These are phyloP conservation scores for Pao palembangensis DNA, from an alignment of 2,113 vertebrate species.

Conservation along the genomic window DNA sequence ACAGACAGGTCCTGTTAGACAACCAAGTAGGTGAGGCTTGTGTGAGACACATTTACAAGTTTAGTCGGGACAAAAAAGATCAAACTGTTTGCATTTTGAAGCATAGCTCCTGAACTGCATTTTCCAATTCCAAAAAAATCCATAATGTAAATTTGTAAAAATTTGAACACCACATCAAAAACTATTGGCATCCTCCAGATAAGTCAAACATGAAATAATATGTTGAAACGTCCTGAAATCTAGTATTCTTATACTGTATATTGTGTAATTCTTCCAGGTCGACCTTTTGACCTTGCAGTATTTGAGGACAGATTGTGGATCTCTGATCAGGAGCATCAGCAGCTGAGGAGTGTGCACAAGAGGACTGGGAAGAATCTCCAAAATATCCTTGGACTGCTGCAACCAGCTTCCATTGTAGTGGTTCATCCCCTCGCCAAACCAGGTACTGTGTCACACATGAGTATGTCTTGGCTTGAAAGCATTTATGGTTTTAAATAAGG, in stretches of 20 bases:
- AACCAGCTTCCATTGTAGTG: conserved; percentile 84
- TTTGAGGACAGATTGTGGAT: conserved; percentile 91
- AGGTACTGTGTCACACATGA: conserved; percentile 69
- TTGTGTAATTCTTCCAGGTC: conserved; percentile 69
- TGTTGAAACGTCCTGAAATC: not conserved
- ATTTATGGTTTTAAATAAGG: too few species aligned
- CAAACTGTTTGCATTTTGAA: too few species aligned
- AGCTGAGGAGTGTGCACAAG: conserved; percentile 83
- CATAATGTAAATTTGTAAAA: too few species aligned
- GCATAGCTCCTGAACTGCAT: too few species aligned
- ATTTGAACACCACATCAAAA: too few species aligned
- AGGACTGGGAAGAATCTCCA: conserved; percentile 77
- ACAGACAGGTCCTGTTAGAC: conserved; percentile 79
- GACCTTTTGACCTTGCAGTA: conserved; percentile 81
- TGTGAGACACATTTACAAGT: conserved; percentile 32
- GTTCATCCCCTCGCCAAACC: conserved; percentile 89
- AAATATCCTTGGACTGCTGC: conserved; percentile 79
- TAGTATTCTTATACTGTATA: not conserved
- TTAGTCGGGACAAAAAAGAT: too few species aligned
- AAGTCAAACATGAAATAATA: not conserved
- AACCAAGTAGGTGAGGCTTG: conserved; percentile 95
- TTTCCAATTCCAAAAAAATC: too few species aligned
- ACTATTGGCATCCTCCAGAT: too few species aligned
- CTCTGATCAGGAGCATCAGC: conserved; percentile 79
- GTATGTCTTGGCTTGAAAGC: too few species aligned